Conservation (phyloP, 2,113 vertebrate genomes). For the Loxodonta africana region DNA sequence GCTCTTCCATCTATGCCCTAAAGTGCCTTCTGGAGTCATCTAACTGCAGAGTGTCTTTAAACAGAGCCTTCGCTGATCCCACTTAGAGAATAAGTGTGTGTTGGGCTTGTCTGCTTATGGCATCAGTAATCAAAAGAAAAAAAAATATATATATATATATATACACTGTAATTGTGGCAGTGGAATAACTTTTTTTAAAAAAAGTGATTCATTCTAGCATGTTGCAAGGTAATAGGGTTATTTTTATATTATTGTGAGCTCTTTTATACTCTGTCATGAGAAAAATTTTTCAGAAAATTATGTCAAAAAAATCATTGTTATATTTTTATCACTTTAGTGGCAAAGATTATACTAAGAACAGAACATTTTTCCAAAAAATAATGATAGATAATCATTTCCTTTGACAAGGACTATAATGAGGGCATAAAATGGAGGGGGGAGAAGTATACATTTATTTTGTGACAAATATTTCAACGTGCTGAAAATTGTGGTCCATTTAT, state of each 20-base stretch:
- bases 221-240: background rate
- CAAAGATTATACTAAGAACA: constrained; percentile 58
- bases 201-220: background rate
- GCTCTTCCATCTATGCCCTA: background rate
- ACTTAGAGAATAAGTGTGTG: background rate
- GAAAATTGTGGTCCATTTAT: constrained; percentile 51
- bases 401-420: constrained; percentile 58
- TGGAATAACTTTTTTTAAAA: background rate
- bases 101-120: background rate
- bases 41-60: background rate
- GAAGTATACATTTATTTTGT: constrained; percentile 40
- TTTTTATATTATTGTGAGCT: constrained; percentile 44
- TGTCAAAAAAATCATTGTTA: constrained; percentile 58
- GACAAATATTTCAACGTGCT: constrained; percentile 55
- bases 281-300: constrained; percentile 30
- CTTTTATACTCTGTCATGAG: constrained; percentile 32
- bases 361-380: constrained; percentile 24
- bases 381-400: constrained; percentile 62
- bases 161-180: background rate
- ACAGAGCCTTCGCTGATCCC: background rate
- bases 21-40: background rate
- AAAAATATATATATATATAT: background rate
- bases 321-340: constrained; percentile 53
- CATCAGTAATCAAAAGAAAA: background rate
- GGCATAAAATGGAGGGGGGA: background rate